A percentile compares a stretch with the other conserved stretches of the same genome.
These are phyloP conservation scores for Oriolus oriolus DNA, from an alignment of 2,113 vertebrate species.

Conservation along the genomic window DNA sequence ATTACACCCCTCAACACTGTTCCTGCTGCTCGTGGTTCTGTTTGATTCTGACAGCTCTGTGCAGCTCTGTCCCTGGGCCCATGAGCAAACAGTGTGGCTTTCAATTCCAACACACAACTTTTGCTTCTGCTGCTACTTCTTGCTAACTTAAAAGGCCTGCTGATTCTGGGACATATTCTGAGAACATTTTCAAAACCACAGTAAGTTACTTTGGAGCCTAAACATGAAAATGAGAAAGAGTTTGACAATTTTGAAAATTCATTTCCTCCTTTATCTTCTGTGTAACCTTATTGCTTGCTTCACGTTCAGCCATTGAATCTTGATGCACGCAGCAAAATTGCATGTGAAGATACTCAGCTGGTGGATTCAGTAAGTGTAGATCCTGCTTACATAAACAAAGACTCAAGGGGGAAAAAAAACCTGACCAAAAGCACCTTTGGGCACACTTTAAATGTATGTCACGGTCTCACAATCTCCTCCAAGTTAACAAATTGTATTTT, in stretches of 20 bases:
- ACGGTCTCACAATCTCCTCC: slow-evolving; percentile 1
- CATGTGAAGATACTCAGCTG: neutral
- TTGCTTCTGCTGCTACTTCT: neutral
- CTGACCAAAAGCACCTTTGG: neutral
- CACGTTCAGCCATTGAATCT: neutral
- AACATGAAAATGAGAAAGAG: neutral
- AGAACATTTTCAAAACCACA: neutral
- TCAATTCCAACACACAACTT: neutral
- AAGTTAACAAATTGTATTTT: slow-evolving; percentile 53
- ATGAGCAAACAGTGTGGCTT: neutral
- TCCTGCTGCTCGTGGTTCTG: neutral
- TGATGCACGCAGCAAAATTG: neutral
- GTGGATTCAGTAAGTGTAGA: neutral
- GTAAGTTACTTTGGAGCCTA: neutral
- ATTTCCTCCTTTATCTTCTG: neutral
- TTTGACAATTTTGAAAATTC: neutral
- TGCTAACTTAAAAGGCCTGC: neutral
- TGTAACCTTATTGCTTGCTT: neutral
- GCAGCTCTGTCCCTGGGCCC: neutral
- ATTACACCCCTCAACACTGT: rapidly evolving
- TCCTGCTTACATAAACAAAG: neutral
- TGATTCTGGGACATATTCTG: neutral
- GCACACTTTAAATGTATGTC: neutral
- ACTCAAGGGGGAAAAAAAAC: neutral
- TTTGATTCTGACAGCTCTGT: neutral